Percentiles rank a stretch among this genome's conserved stretches.
These are phyloP conservation scores for Aporophyla lueneburgensis DNA, from an alignment of 2,888 invertebrate species.

Conservation along the genomic window DNA sequence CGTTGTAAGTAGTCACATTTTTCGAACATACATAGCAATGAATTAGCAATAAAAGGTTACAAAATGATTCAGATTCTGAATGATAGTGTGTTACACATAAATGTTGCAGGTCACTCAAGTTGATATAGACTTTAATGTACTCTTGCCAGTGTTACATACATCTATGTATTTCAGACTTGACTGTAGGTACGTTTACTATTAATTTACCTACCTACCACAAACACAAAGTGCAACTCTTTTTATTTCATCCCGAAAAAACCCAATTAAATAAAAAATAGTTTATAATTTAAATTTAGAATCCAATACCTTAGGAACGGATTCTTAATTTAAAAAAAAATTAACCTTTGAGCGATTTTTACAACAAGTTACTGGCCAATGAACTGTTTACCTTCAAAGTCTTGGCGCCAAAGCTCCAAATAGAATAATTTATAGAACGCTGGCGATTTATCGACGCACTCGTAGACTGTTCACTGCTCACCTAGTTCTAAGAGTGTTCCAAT, in stretches of 20 bases:
- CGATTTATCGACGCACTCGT: slow-evolving; percentile 32
- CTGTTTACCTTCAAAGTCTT: slow-evolving; percentile 9
- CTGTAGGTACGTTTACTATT: neutral
- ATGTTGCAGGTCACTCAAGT: neutral
- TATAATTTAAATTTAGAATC: too few species aligned
- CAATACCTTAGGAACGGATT: neutral
- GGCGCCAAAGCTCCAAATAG: slow-evolving; percentile 21
- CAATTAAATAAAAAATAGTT: neutral
- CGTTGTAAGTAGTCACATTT: too few species aligned
- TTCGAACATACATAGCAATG: too few species aligned
- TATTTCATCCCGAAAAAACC: neutral
- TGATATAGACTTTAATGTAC: neutral
- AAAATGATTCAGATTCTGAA: too few species aligned
- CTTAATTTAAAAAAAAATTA: neutral
- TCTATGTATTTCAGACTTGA: neutral
- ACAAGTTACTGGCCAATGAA: slow-evolving; percentile 6
- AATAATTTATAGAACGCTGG: slow-evolving; percentile 20
- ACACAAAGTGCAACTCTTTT: neutral
- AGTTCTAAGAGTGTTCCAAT: slow-evolving; percentile 24
- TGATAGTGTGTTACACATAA: too few species aligned
- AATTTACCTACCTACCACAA: neutral
- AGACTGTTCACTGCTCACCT: slow-evolving; percentile 30
- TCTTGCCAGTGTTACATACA: neutral
- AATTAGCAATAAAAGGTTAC: too few species aligned
- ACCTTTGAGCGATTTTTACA: neutral